A percentile compares a stretch with the other conserved stretches of the same genome.
phyloP scores from a whole-genome alignment of 2,113 vertebrate genomes.

The Stigmatopora argus region DNA sequence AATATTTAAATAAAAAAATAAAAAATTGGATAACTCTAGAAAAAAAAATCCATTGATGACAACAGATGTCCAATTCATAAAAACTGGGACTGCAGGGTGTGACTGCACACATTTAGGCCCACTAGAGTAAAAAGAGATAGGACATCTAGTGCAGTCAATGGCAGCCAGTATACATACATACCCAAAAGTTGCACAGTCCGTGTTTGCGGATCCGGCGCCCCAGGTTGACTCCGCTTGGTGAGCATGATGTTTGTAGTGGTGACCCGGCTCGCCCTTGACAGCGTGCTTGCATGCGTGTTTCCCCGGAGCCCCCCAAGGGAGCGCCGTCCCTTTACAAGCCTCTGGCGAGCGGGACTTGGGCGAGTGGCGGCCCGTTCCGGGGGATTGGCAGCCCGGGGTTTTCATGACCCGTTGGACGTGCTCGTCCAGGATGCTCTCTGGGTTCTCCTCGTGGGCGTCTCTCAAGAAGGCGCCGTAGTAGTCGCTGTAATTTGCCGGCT shows the following conservation, averaged over 20 bases:
- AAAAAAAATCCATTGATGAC: too few relatives aligned
- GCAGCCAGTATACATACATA: constrained; percentile 47
- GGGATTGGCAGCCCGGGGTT: constrained; percentile 89
- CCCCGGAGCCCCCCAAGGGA: constrained; percentile 62
- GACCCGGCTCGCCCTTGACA: constrained; percentile 72
- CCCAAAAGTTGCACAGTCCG: constrained; percentile 75
- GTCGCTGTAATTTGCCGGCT: constrained; percentile 77
- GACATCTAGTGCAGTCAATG: not conserved
- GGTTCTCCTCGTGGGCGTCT: constrained; percentile 91
- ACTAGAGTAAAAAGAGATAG: too few relatives aligned
- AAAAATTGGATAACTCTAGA: too few relatives aligned
- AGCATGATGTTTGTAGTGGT: constrained; percentile 85
- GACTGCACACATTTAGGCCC: too few relatives aligned
- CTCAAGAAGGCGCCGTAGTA: constrained; percentile 69
- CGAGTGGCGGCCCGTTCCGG: constrained; percentile 81
- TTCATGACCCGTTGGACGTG: constrained; percentile 96
- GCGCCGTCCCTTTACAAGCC: constrained; percentile 66
- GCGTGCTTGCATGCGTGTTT: constrained; percentile 76
- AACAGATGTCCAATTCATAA: too few relatives aligned
- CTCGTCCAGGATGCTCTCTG: constrained; percentile 93
- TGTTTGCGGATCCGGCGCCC: constrained; percentile 49
- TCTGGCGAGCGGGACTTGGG: constrained; percentile 86
- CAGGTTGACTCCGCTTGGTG: constrained; percentile 79
- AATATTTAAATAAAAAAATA: too few relatives aligned
- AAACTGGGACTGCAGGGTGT: too few relatives aligned